These are phyloP conservation scores for Archilochus colubris DNA, from an alignment of 2,113 vertebrate species.

Conservation along the genomic window DNA sequence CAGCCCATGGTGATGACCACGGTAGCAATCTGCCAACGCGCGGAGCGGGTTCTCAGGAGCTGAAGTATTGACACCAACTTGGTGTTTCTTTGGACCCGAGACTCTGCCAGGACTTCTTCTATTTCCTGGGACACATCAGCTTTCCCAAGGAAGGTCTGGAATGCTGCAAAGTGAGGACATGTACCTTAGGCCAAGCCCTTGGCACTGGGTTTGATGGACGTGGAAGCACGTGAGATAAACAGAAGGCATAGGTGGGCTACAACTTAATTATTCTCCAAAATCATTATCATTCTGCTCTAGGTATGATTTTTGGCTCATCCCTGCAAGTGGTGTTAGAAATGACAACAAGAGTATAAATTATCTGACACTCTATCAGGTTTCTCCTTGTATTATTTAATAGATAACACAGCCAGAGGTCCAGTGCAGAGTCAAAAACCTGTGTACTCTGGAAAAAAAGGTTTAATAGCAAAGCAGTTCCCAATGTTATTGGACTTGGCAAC, in stretches of 20 bases:
- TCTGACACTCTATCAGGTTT: neutral
- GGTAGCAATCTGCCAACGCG: conserved; percentile 89
- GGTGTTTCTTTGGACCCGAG: conserved; percentile 77
- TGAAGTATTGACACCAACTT: conserved; percentile 75
- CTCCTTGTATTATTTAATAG: neutral
- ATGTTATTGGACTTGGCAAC: neutral
- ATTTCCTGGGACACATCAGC: conserved; percentile 85
- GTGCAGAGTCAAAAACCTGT: neutral
- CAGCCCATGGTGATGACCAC: conserved; percentile 88
- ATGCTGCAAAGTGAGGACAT: conserved; percentile 74
- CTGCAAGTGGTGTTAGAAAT: neutral
- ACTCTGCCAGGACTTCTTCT: conserved; percentile 85
- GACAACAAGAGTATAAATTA: neutral
- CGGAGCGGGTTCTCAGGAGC: conserved; percentile 76
- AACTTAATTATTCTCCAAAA: neutral
- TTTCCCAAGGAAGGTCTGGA: conserved; percentile 88
- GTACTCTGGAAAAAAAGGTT: neutral
- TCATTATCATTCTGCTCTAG: neutral
- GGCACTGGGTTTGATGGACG: neutral
- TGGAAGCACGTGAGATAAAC: neutral
- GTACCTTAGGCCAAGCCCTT: neutral
- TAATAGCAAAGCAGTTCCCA: neutral
- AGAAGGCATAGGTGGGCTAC: neutral
- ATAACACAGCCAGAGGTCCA: neutral
- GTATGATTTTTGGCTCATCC: neutral